Evolutionary conservation across 1,140 invertebrate genomes (phyloP).

Genomic region (Brachionus plicatilis): DNA sequence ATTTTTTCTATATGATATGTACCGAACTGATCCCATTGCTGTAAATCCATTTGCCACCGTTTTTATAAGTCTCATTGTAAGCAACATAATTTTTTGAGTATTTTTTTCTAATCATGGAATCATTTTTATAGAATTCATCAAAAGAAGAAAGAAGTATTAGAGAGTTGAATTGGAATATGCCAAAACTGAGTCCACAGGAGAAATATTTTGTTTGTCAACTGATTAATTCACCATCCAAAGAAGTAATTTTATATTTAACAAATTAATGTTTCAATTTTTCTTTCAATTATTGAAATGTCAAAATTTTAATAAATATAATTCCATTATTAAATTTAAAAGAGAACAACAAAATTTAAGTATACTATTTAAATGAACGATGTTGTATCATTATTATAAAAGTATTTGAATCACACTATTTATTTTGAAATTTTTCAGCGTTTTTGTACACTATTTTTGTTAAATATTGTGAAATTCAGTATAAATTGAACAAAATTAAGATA

Average conservation of each 20-base stretch:
- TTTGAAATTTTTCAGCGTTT: too few relatives aligned
- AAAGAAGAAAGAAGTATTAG: slow-evolving; percentile 58
- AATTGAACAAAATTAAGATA: too few relatives aligned
- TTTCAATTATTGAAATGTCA: too few relatives aligned
- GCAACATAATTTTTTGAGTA: neutral
- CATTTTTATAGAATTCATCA: slow-evolving; percentile 56
- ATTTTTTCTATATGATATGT: slow-evolving; percentile 69
- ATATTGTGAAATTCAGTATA: too few relatives aligned
- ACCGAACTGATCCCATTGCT: slow-evolving; percentile 63
- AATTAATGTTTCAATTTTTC: too few relatives aligned
- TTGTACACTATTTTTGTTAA: too few relatives aligned
- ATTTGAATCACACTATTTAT: too few relatives aligned
- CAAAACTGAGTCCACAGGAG: slow-evolving; percentile 59
- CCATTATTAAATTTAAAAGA: too few relatives aligned
- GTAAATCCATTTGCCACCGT: slow-evolving; percentile 68
- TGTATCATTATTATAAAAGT: too few relatives aligned
- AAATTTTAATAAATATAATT: too few relatives aligned
- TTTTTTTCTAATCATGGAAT: slow-evolving; percentile 42
- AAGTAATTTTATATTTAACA: slow-evolving; percentile 53
- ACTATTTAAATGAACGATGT: too few relatives aligned
- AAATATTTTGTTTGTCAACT: slow-evolving; percentile 63
- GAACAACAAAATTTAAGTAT: too few relatives aligned
- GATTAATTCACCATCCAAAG: slow-evolving; percentile 61
- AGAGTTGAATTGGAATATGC: slow-evolving; percentile 62
- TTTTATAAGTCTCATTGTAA: slow-evolving; percentile 64